Conservation (phyloP, 2,888 invertebrate species). For the Seira ritae region DNA sequence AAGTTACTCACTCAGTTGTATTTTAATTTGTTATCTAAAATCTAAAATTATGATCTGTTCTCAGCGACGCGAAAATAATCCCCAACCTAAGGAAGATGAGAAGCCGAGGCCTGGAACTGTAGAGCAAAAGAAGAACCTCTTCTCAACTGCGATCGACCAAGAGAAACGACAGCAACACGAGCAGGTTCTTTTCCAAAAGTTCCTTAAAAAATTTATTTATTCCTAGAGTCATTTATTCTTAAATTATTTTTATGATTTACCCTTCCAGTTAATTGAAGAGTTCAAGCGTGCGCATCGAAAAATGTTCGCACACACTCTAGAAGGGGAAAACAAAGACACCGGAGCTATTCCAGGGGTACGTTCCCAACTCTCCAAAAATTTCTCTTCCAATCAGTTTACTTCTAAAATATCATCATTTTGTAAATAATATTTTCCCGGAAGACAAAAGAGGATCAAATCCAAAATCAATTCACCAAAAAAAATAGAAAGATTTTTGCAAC, state of each 20-base stretch:
- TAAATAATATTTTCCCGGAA: no score
- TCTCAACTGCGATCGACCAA: conserved; percentile 76
- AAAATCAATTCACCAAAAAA: no score
- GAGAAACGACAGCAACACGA: conserved; percentile 84
- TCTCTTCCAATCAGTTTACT: neutral
- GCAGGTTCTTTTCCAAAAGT: conserved; percentile 75
- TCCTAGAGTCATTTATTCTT: no score
- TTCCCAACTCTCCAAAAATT: conserved; percentile 15
- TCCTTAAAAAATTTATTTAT: no score
- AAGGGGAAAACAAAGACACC: conserved; percentile 47
- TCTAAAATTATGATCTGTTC: neutral
- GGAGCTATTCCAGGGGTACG: conserved; percentile 45
- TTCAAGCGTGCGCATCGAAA: conserved; percentile 91
- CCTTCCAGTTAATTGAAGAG: conserved; percentile 89
- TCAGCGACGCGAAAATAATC: conserved; percentile 69
- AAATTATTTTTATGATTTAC: no score
- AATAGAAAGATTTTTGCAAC: no score
- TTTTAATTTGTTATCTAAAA: neutral
- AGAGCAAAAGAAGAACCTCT: conserved; percentile 68
- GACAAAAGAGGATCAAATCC: no score
- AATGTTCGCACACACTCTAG: conserved; percentile 81
- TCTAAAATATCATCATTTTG: no score
- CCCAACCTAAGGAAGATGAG: conserved; percentile 60
- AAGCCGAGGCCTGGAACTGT: conserved; percentile 69
- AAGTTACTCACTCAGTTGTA: neutral